Evolutionary conservation across 2,888 invertebrate species (phyloP), one percentile per base, ranked within the genome.

Genomic region (Pristionchus fissidentatus): DNA sequence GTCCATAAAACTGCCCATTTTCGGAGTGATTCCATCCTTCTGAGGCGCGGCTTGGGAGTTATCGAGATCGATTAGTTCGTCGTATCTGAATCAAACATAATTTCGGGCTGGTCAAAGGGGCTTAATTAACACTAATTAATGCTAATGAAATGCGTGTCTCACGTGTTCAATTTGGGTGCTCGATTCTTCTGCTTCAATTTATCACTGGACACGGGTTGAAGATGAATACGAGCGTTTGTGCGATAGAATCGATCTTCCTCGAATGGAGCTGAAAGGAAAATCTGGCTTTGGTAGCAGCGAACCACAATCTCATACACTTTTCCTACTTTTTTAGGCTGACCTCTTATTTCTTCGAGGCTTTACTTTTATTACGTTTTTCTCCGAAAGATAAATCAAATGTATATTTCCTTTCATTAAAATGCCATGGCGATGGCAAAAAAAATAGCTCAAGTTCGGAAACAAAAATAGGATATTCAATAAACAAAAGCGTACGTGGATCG

Each of bases 211-310:
- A 55, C 55, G 7, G 57, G 1, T 13, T 38, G 52, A 5, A 79
- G 38, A 13, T 57, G 3, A 15, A 80, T 5, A 7, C 41, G 4
- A 1, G n/a, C n/a, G 0, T 32, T n/a, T 4, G 38, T 57, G 13
- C 85, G 84, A 86, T 86, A 88, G 84, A 81, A 88, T 15, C 82
- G 81, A 55, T 88, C 88, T 49, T 86, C 86, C 84, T 88, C 88
- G 82, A 87, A 88, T 55, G 78, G 43, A 4, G 88, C 88, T 88
- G 85, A 81, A 87, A 84, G 22, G 7, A 57, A 60, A 26, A 15
- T 8, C n/a, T n/a, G n/a, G n/a, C n/a, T n/a, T n/a, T n/a, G n/a
- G n/a, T n/a, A n/a, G n/a, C n/a, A n/a, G n/a, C n/a, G n/a, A n/a
- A n/a, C n/a, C n/a, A n/a, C n/a, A n/a, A n/a, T n/a, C n/a, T n/a